A percentile compares a stretch with the other conserved stretches of the same genome.
These are phyloP conservation scores for Poecilia latipinna DNA, from an alignment of 2,113 vertebrate genomes.

Conservation along the genomic window DNA sequence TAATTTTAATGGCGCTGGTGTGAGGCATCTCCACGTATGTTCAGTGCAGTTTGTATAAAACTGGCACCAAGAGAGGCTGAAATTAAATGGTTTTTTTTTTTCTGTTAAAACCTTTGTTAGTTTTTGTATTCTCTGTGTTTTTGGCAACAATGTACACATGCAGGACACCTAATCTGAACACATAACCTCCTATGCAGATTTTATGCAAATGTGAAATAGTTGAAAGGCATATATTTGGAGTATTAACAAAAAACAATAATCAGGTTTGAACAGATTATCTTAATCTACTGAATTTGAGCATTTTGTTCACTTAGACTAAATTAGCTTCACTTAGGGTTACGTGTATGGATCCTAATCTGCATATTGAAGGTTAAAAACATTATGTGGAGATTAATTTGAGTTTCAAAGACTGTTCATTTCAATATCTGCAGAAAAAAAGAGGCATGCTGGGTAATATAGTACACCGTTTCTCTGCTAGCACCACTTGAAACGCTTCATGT, in stretches of 20 bases:
- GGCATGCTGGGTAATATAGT: too few relatives aligned
- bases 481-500: not conserved
- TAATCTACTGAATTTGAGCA: not conserved
- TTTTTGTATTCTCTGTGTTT: not conserved
- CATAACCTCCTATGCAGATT: not conserved
- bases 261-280: not conserved
- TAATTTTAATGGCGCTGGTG: not conserved
- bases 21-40: not conserved
- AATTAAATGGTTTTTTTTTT: not conserved
- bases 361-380: not conserved
- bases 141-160: not conserved
- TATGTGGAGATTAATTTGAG: not conserved
- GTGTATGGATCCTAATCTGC: not conserved
- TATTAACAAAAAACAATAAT: not conserved
- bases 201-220: not conserved
- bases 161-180: not conserved
- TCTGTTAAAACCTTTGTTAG: not conserved
- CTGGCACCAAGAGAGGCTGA: not conserved
- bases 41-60: too few relatives aligned
- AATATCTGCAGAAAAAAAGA: not conserved
- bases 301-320: not conserved
- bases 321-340: not conserved
- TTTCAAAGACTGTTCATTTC: not conserved
- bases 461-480: not conserved
- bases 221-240: not conserved